Conservation (phyloP, 1,140 invertebrate species). For the Cardiocondyla obscurior region DNA sequence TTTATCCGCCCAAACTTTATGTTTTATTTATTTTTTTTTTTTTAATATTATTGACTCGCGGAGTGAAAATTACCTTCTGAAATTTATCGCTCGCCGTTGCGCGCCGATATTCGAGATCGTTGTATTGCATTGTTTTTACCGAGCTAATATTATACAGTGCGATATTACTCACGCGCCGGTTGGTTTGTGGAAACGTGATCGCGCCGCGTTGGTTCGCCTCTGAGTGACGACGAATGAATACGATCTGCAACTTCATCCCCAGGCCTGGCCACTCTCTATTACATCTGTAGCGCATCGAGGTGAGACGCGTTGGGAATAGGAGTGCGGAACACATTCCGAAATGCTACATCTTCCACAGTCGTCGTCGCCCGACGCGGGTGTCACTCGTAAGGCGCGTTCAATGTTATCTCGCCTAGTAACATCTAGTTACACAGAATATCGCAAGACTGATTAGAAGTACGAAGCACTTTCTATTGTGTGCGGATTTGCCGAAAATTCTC, state of each 20-base stretch:
- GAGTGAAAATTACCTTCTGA: background rate
- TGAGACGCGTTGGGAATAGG: conserved; percentile 53
- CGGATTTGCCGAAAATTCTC: conserved; percentile 13
- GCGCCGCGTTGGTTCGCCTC: conserved; percentile 6
- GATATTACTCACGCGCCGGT: conserved; percentile 40
- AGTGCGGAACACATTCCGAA: conserved; percentile 42
- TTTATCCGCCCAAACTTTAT: background rate
- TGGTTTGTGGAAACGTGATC: conserved; percentile 44
- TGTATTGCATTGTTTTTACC: conserved; percentile 23
- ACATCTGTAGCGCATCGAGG: conserved; percentile 32
- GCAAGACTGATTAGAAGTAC: conserved; percentile 40
- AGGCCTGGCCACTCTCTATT: conserved; percentile 57
- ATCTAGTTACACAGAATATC: conserved; percentile 28
- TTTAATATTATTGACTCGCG: background rate
- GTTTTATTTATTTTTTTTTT: background rate
- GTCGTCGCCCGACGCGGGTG: background rate
- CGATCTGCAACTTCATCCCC: conserved; percentile 60
- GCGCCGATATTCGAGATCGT: background rate
- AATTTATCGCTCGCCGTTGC: background rate
- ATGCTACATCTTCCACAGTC: conserved; percentile 50
- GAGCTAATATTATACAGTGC: conserved; percentile 5
- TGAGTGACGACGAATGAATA: conserved; percentile 53
- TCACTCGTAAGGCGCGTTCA: conserved; percentile 37
- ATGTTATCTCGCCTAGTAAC: conserved; percentile 52
- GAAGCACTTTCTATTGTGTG: conserved; percentile 1